A percentile compares a stretch with the other conserved stretches of the same genome.
phyloP scores from a whole-genome alignment of 2,888 invertebrate species.

The Scelioninae gen. 1 region DNA sequence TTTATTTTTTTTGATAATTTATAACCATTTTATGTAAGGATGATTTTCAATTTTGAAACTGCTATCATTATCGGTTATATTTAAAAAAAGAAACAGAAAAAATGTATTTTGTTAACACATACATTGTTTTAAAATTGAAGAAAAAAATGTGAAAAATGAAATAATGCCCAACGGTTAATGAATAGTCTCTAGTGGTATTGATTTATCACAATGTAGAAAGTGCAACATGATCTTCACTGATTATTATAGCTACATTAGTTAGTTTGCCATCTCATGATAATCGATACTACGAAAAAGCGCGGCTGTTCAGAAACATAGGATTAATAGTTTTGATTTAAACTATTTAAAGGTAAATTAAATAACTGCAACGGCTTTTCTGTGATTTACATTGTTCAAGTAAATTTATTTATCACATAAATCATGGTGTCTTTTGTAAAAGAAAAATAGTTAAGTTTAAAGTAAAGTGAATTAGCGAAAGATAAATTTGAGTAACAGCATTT shows the following conservation, averaged over 20 bases:
- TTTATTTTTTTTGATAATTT: too few species aligned
- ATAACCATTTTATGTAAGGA: too few species aligned
- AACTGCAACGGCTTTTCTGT: not conserved
- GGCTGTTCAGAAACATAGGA: conserved; percentile 5
- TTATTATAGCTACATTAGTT: conserved; percentile 41
- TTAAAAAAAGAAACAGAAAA: too few species aligned
- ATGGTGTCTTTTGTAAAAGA: not conserved
- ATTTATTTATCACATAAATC: not conserved
- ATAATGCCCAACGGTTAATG: conserved; percentile 35
- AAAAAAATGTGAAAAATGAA: not conserved
- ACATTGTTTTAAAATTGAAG: not conserved
- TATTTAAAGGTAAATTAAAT: not conserved
- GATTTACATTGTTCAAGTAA: not conserved
- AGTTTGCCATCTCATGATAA: conserved; percentile 40
- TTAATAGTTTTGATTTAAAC: not conserved
- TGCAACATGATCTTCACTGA: conserved; percentile 53
- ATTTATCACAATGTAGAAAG: conserved; percentile 54
- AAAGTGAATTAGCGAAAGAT: not conserved
- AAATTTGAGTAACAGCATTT: not conserved
- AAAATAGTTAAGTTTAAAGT: not conserved
- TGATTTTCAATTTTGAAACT: too few species aligned
- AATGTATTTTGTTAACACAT: too few species aligned
- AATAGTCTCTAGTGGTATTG: conserved; percentile 42
- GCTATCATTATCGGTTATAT: too few species aligned
- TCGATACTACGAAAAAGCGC: conserved; percentile 29